Conservation (phyloP, 2,797 vertebrate species). For the Erethizon dorsatum region DNA sequence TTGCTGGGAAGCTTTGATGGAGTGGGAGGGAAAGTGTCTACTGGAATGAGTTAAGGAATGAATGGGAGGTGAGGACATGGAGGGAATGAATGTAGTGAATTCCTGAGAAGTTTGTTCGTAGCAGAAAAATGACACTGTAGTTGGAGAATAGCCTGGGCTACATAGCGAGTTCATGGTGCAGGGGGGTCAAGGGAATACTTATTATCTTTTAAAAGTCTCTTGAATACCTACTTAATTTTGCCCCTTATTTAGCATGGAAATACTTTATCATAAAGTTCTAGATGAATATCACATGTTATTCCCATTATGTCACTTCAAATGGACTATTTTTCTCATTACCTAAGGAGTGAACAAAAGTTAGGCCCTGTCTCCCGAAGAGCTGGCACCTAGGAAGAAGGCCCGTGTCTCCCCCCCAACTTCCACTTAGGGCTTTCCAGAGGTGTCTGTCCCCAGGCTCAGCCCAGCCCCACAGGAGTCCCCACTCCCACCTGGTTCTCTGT, state of each 20-base stretch:
- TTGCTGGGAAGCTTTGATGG: neutral
- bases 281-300: neutral
- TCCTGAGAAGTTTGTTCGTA: conserved; percentile 6
- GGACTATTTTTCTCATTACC: conserved; percentile 1
- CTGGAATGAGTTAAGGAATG: neutral
- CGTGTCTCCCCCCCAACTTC: neutral
- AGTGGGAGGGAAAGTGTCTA: neutral
- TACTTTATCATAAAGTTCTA: conserved; percentile 26
- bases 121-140: neutral
- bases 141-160: neutral
- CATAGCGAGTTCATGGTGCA: neutral
- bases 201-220: neutral
- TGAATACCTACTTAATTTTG: conserved; percentile 50
- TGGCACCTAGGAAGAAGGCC: neutral
- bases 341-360: neutral
- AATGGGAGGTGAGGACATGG: neutral
- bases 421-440: neutral
- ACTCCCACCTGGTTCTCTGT: conserved; percentile 90
- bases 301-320: conserved; percentile 49
- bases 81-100: neutral
- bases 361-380: neutral
- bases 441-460: neutral
- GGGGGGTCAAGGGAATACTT: neutral
- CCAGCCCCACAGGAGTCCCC: neutral
- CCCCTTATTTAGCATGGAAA: conserved; percentile 14